Evolutionary conservation across 2,888 invertebrate species (phyloP).

Genomic region (Exephanes ischioxanthus): DNA sequence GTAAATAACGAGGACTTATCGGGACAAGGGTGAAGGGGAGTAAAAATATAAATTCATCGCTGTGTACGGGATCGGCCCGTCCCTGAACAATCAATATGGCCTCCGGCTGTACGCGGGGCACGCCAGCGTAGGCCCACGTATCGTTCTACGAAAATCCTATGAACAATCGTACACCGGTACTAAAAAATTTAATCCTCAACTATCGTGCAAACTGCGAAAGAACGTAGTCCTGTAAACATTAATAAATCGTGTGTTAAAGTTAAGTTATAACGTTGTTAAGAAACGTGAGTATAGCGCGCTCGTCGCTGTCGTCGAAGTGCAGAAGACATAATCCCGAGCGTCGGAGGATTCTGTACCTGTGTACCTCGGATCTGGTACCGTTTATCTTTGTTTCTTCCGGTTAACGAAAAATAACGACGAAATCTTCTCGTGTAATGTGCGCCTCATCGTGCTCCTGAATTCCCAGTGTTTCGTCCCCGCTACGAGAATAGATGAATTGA

Average conservation of each 20-base stretch:
- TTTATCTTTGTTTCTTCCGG: background rate
- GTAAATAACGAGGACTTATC: conserved; percentile 8
- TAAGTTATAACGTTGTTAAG: background rate
- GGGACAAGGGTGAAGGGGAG: conserved; percentile 30
- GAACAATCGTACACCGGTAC: background rate
- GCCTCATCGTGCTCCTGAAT: background rate
- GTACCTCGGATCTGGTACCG: background rate
- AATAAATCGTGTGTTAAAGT: background rate
- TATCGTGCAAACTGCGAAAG: background rate
- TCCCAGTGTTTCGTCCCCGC: background rate
- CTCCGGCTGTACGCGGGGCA: conserved; percentile 72
- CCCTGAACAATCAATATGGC: conserved; percentile 78
- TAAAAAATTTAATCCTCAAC: background rate
- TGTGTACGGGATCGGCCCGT: conserved; percentile 70
- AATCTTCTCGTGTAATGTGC: background rate
- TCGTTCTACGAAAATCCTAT: conserved; percentile 21
- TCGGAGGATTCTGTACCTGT: conserved; percentile 23
- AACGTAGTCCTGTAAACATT: background rate
- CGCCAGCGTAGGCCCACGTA: conserved; percentile 68
- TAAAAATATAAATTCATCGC: conserved; percentile 62
- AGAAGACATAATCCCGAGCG: conserved; percentile 18
- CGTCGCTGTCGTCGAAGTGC: conserved; percentile 20
- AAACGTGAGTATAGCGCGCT: conserved; percentile 3
- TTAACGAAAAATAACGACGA: background rate
- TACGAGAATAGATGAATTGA: conserved; percentile 13